These are phyloP conservation scores for Drosophila planitibia DNA, from an alignment of 2,888 invertebrate genomes.

Conservation along the genomic window DNA sequence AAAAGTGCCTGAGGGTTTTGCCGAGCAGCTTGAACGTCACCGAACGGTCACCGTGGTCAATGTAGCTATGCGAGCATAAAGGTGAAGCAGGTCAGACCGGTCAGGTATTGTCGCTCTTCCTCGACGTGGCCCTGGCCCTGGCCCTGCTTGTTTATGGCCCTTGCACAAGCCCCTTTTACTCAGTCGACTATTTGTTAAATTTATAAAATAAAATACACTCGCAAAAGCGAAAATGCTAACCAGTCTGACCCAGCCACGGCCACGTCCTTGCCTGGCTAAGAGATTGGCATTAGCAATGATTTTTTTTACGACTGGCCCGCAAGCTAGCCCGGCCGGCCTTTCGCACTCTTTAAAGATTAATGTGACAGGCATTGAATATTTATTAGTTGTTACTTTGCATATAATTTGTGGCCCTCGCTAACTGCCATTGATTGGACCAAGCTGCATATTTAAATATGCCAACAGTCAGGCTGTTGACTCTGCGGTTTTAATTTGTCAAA, in stretches of 20 bases:
- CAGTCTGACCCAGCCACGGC: slow-evolving; percentile 16
- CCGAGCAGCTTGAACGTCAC: slow-evolving; percentile 69
- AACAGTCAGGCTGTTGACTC: slow-evolving; percentile 76
- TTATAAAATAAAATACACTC: slow-evolving; percentile 72
- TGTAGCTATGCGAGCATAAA: slow-evolving; percentile 50
- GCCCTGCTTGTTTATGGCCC: slow-evolving; percentile 69
- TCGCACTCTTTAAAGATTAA: slow-evolving; percentile 78
- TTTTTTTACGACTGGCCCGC: slow-evolving; percentile 52
- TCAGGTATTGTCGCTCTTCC: slow-evolving; percentile 75
- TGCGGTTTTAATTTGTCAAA: slow-evolving; percentile 79
- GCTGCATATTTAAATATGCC: slow-evolving; percentile 68
- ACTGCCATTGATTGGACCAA: slow-evolving; percentile 74
- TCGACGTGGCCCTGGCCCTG: slow-evolving; percentile 33
- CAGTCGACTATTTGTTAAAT: slow-evolving; percentile 78
- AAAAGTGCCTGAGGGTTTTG: slow-evolving; percentile 81
- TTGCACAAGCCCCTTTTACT: slow-evolving; percentile 74
- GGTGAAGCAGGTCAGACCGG: slow-evolving; percentile 75
- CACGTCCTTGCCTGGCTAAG: slow-evolving; percentile 50
- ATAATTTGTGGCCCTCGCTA: slow-evolving; percentile 73
- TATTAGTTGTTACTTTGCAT: slow-evolving; percentile 79
- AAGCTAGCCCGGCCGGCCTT: slow-evolving; percentile 32
- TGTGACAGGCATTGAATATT: slow-evolving; percentile 80
- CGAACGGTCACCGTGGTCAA: slow-evolving; percentile 78
- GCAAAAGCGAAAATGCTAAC: slow-evolving; percentile 31
- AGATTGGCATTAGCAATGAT: slow-evolving; percentile 81